phyloP scores from a whole-genome alignment of 2,797 vertebrate genomes.

The Thunnus albacares region DNA sequence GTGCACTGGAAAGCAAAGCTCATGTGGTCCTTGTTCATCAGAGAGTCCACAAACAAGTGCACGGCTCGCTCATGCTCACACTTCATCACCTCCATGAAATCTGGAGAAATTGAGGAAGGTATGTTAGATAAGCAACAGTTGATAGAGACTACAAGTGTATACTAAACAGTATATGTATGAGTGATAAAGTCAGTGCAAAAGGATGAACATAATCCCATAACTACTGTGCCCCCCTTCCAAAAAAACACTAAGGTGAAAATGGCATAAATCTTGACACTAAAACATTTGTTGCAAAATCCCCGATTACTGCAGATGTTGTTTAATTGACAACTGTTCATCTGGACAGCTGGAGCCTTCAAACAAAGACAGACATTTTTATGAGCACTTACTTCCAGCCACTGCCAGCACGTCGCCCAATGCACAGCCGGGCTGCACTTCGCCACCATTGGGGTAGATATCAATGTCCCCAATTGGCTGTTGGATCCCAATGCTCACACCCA shows the following conservation, averaged over 20 bases:
- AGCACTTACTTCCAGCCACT: conserved; percentile 91
- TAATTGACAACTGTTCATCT: background rate
- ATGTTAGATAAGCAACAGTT: background rate
- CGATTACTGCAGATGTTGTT: background rate
- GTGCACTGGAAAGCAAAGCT: conserved; percentile 96
- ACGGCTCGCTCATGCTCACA: conserved; percentile 96
- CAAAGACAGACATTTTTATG: background rate
- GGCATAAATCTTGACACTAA: too few relatives aligned
- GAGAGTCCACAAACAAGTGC: conserved; percentile 95
- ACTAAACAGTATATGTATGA: background rate
- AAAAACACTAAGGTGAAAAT: too few relatives aligned
- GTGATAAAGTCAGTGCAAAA: background rate
- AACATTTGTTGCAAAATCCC: too few relatives aligned
- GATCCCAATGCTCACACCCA: conserved; percentile 97
- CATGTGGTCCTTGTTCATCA: conserved; percentile 93
- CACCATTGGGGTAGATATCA: conserved; percentile 97
- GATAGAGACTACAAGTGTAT: background rate
- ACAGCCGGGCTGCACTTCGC: conserved; percentile 95
- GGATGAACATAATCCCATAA: too few relatives aligned
- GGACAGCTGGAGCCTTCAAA: background rate
- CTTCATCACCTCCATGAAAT: conserved; percentile 90
- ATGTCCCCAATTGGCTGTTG: conserved; percentile 95
- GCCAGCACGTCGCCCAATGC: conserved; percentile 89
- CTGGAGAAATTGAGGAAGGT: conserved; percentile 71
- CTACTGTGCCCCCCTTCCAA: too few relatives aligned